phyloP scores from a whole-genome alignment of 2,113 vertebrate species.

The Crypturellus undulatus region DNA sequence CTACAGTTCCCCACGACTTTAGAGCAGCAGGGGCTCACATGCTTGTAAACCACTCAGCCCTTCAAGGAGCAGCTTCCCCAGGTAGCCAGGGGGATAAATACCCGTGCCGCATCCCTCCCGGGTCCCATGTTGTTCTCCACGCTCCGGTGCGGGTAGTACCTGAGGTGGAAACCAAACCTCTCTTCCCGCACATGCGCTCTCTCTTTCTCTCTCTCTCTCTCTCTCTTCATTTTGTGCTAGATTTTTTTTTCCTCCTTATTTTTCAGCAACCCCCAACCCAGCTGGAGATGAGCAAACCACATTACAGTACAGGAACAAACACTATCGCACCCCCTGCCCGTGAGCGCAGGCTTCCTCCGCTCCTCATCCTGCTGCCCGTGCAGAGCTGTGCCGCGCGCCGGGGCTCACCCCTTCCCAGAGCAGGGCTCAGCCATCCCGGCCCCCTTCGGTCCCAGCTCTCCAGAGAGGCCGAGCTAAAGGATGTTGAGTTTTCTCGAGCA shows the following conservation, averaged over 20 bases:
- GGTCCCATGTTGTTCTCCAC: accelerated
- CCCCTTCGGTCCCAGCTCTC: neutral
- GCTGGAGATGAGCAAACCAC: conserved; percentile 58
- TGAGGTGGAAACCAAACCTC: neutral
- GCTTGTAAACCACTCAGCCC: neutral
- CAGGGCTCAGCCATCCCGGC: neutral
- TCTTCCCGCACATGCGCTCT: neutral
- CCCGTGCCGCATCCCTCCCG: neutral
- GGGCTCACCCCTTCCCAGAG: neutral
- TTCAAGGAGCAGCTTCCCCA: neutral
- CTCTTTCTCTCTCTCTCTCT: neutral
- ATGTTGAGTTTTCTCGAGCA: conserved; percentile 87
- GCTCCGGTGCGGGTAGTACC: neutral
- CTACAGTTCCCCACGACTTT: neutral
- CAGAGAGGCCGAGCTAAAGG: conserved; percentile 78
- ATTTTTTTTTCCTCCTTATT: neutral
- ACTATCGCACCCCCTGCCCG: neutral
- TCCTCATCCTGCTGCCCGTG: accelerated
- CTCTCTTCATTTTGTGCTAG: neutral
- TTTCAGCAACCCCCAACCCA: conserved; percentile 63
- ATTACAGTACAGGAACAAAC: conserved; percentile 60
- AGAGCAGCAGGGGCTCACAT: accelerated
- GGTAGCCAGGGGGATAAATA: neutral
- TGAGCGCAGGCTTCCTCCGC: neutral
- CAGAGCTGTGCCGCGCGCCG: neutral